Conservation (phyloP, 92 coral and sea anemone species). For the Palythoa grandis region DNA sequence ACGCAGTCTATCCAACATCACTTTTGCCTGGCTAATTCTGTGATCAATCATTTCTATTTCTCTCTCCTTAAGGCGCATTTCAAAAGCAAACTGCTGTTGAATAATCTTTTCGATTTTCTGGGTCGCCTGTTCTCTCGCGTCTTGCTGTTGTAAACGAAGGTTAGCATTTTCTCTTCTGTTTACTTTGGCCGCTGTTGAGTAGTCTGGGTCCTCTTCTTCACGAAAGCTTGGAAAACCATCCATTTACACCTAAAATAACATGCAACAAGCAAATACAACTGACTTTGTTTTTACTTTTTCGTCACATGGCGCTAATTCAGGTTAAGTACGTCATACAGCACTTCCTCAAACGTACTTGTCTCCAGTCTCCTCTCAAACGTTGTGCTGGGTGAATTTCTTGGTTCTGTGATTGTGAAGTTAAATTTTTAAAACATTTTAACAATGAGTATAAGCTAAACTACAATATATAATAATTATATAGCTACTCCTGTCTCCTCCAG, state of each 20-base stretch:
- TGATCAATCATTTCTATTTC: conserved; percentile 85
- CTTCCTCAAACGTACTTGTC: not conserved
- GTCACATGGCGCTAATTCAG: not conserved
- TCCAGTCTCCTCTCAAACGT: not conserved
- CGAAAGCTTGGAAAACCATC: conserved; percentile 2
- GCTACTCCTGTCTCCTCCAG: not conserved
- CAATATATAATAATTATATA: not conserved
- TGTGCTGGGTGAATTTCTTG: not conserved
- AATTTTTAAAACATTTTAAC: no score
- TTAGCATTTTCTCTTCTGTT: conserved; percentile 58
- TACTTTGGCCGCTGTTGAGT: conserved; percentile 56
- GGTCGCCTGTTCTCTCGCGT: conserved; percentile 87
- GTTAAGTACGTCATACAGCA: not conserved
- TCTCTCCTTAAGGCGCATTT: conserved; percentile 82
- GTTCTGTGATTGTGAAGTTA: no score
- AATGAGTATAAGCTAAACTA: not conserved
- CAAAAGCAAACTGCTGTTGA: conserved; percentile 91
- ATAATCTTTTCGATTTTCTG: conserved; percentile 79
- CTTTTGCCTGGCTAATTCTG: conserved; percentile 71
- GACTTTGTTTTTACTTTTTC: not conserved
- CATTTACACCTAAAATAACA: conserved; percentile 1
- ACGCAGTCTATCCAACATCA: conserved; percentile 84
- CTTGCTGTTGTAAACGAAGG: conserved; percentile 78
- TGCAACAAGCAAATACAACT: not conserved
- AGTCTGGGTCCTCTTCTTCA: conserved; percentile 89